These are phyloP conservation scores for Palythoa heliodiscus DNA, from an alignment of 92 coral and sea anemone species.

Conservation along the genomic window DNA sequence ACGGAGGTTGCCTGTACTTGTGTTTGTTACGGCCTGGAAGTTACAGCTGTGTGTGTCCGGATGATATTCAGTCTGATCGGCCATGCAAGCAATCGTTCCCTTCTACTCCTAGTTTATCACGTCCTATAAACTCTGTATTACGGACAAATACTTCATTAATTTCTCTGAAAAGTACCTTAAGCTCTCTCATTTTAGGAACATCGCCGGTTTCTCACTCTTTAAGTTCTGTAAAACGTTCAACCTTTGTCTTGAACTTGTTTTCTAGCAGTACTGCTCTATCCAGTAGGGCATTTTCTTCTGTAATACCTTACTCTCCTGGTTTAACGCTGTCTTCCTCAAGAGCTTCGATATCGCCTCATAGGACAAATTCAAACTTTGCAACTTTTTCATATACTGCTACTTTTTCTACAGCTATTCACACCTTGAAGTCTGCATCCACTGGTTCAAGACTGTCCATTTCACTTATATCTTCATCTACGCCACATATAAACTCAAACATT, in stretches of 20 bases:
- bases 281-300: neutral
- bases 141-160: neutral
- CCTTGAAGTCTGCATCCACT: neutral
- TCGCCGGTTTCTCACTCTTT: neutral
- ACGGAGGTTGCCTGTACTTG: conserved; percentile 27
- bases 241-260: neutral
- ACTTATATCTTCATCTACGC: neutral
- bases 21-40: conserved; percentile 33
- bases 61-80: neutral
- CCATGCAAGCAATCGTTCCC: conserved; percentile 1
- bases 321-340: neutral
- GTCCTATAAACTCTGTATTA: neutral
- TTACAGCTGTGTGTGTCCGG: conserved; percentile 37
- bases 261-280: neutral
- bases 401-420: neutral
- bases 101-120: neutral
- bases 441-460: neutral
- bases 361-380: neutral
- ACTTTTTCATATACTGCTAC: neutral
- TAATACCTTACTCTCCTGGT: neutral
- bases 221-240: neutral
- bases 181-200: neutral
- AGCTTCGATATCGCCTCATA: neutral
- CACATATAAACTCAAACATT: neutral
- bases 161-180: neutral